Conservation (phyloP, 2,888 invertebrate species). For the Ceriagrion tenellum region DNA sequence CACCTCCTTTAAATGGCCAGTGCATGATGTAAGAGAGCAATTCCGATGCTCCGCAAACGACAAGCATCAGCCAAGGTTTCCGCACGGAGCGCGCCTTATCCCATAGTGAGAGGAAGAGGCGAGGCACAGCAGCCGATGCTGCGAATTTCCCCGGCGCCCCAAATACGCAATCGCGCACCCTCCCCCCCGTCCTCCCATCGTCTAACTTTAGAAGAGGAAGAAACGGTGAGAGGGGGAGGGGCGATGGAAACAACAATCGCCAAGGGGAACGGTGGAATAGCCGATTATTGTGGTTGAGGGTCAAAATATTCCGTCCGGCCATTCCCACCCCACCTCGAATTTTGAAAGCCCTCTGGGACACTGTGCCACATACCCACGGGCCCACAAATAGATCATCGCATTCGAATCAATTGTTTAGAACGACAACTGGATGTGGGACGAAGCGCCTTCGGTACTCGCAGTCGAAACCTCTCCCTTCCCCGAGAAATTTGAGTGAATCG, state of each 20-base stretch:
- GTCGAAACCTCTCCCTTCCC: too few relatives aligned
- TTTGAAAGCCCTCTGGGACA: neutral
- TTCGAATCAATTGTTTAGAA: too few relatives aligned
- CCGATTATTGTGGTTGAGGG: slow-evolving; percentile 28
- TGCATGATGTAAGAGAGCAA: neutral
- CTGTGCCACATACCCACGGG: neutral
- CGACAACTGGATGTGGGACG: too few relatives aligned
- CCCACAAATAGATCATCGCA: neutral
- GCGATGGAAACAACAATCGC: slow-evolving; percentile 24
- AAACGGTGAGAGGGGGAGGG: neutral
- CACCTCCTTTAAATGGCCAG: slow-evolving; percentile 14
- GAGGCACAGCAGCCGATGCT: neutral
- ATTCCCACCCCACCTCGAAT: neutral
- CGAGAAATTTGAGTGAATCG: too few relatives aligned
- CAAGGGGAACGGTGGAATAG: neutral
- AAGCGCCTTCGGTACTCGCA: too few relatives aligned
- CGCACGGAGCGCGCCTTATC: neutral
- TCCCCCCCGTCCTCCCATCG: neutral
- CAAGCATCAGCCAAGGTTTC: neutral
- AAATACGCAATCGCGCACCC: slow-evolving; percentile 24
- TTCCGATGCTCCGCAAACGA: neutral
- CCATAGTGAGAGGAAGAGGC: neutral
- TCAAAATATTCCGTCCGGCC: neutral
- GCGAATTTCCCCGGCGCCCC: slow-evolving; percentile 35
- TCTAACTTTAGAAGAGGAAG: slow-evolving; percentile 10